phyloP scores from a whole-genome alignment of 2,113 vertebrate genomes.

The Panthera uncia region DNA sequence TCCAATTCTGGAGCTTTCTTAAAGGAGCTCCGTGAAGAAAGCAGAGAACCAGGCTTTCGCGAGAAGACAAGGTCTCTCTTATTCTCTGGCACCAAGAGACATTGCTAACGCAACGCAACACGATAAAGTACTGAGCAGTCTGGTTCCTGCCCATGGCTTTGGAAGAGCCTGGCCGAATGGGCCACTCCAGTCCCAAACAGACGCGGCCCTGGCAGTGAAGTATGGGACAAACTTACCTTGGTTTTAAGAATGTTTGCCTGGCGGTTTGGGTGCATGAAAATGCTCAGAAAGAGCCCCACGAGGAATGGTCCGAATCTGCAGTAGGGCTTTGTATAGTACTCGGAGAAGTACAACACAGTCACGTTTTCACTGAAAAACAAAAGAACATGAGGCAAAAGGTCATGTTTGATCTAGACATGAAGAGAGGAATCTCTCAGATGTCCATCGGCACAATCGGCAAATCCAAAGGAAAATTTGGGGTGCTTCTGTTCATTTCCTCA shows the following conservation, averaged over 20 bases:
- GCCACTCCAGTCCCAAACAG: neutral
- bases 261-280: slow-evolving; percentile 83
- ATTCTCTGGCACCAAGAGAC: neutral
- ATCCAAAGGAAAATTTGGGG: neutral
- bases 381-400: neutral
- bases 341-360: slow-evolving; percentile 81
- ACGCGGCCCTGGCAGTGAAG: neutral
- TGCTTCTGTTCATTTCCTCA: neutral
- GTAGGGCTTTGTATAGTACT: slow-evolving; percentile 91
- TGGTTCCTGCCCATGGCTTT: neutral
- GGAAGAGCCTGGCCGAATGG: neutral
- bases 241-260: slow-evolving; percentile 82
- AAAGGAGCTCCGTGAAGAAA: neutral
- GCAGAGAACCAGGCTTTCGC: neutral
- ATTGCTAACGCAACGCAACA: neutral
- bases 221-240: slow-evolving; percentile 78
- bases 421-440: neutral
- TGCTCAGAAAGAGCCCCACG: slow-evolving; percentile 87
- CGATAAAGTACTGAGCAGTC: neutral
- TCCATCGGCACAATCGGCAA: neutral
- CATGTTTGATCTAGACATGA: neutral
- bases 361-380: slow-evolving; percentile 79
- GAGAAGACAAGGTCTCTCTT: neutral
- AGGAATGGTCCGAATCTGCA: slow-evolving; percentile 90
- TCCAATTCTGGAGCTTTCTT: neutral